These are phyloP conservation scores for Pammene aurita DNA, from an alignment of 2,888 invertebrate species.

Conservation along the genomic window DNA sequence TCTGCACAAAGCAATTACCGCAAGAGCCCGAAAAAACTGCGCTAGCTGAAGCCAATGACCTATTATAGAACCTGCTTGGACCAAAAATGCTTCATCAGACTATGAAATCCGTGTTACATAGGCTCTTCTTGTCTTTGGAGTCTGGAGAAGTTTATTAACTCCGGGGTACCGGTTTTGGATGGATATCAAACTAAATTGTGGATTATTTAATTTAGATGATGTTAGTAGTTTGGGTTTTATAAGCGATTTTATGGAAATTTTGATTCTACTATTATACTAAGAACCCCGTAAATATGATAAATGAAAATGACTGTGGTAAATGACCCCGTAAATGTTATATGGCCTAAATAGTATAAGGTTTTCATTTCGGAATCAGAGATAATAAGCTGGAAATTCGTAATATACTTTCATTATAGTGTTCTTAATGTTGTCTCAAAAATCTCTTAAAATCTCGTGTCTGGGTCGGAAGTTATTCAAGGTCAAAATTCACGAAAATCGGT, in stretches of 20 bases:
- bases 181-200: background rate
- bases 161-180: slow-evolving; percentile 17
- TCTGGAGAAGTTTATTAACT: slow-evolving; percentile 11
- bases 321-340: no score
- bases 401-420: no score
- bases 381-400: no score
- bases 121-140: background rate
- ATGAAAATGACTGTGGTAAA: no score
- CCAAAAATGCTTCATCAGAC: background rate
- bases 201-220: slow-evolving; percentile 1
- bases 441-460: no score
- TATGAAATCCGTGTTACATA: background rate
- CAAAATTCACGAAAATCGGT: no score
- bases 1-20: slow-evolving; percentile 14
- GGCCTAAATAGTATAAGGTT: no score
- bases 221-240: background rate
- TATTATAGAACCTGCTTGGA: background rate
- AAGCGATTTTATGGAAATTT: background rate
- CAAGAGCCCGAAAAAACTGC: slow-evolving; percentile 17
- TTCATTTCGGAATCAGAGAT: no score
- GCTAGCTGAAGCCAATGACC: slow-evolving; percentile 17
- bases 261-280: background rate
- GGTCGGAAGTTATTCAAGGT: no score
- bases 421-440: no score
- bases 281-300: no score